Base-by-base conservation (phyloP, 2,113 vertebrate species). In the Pimephales promelas region DNA sequence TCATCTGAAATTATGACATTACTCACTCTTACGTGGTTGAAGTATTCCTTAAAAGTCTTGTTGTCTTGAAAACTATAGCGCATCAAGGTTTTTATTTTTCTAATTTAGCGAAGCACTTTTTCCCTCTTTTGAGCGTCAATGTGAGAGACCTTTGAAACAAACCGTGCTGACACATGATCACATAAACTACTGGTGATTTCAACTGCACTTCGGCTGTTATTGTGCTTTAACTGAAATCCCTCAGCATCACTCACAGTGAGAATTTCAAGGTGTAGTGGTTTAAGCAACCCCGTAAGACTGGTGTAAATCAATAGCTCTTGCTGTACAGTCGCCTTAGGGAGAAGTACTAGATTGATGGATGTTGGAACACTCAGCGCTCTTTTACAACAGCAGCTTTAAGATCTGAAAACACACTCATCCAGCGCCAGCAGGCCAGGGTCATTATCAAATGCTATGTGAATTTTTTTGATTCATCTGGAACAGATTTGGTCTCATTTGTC, bases 221-320 rank as follows among this genome's bases (percentile, higher is more conserved):
- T 52, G 59, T 34, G 26, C 26, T 79, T 66, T 62, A 79, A 66
- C 7, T 49, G 59, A 16, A 49, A 49, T 79, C 78, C 77, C 78
- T 34, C 6, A 13, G 54, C 26, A 31, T 72, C 22, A 49, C 52
- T 49, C 76, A 22, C 11, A 26, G 22, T 62, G 52, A 79, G 64
- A 61, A 59, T 81, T 77, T 78, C 22, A 78, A 62, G 49, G n/a
- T 85, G 43, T 59, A 70, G 36, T 57, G 56, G 59, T 68, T 82
- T 82, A 82, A 82, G 43, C 45, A 82, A 71, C 47, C 72, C 40
- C 18, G 10, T 22, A 71, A 54, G 34, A 59, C n/a, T 77, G 49
- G 18, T 71, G 45, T 78, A 61, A 82, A 86, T 78, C 62, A 70
- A 71, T 82, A 82, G 40, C 40, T 82, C 40, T 70, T 22, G 43